Evolutionary conservation across 2,797 vertebrate species (phyloP).

Genomic region (Salarias fasciatus): DNA sequence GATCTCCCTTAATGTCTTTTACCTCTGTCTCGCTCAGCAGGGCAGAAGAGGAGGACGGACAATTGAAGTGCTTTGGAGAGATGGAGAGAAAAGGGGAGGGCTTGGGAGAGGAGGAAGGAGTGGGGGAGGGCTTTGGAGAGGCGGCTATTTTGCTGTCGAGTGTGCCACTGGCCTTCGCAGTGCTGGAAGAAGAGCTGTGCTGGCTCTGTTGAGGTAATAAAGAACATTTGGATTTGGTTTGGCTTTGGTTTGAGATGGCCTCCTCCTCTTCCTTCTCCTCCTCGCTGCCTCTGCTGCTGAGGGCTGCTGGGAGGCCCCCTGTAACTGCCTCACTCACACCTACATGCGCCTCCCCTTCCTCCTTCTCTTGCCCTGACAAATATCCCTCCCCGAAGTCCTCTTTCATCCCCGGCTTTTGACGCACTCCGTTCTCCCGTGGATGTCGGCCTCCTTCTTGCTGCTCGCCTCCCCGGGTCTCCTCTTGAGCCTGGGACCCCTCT

Average conservation of each 20-base stretch:
- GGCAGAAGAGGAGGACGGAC: slow-evolving; percentile 91
- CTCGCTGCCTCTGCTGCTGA: slow-evolving; percentile 79
- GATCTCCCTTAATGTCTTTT: slow-evolving; percentile 91
- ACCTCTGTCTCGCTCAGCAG: slow-evolving; percentile 91
- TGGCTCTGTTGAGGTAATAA: slow-evolving; percentile 96
- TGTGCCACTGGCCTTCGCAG: slow-evolving; percentile 85
- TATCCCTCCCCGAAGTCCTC: slow-evolving; percentile 60
- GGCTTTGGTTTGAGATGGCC: slow-evolving; percentile 99
- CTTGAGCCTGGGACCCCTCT: slow-evolving; percentile 73
- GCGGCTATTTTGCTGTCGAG: slow-evolving; percentile 83
- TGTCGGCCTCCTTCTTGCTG: slow-evolving; percentile 80
- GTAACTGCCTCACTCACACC: slow-evolving; percentile 80
- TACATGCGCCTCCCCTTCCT: slow-evolving; percentile 76
- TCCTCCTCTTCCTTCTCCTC: slow-evolving; percentile 88
- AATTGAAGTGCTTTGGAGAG: slow-evolving; percentile 90
- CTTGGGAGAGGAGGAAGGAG: slow-evolving; percentile 89
- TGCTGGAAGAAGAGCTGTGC: slow-evolving; percentile 92
- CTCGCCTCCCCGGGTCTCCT: slow-evolving; percentile 83
- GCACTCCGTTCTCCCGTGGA: slow-evolving; percentile 73
- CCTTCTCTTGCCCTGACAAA: slow-evolving; percentile 68
- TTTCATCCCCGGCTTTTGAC: slow-evolving; percentile 65
- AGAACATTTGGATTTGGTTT: slow-evolving; percentile 98
- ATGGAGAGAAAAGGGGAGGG: slow-evolving; percentile 82
- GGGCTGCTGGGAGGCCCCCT: slow-evolving; percentile 83
- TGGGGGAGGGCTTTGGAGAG: slow-evolving; percentile 87